phyloP scores from a whole-genome alignment of 2,888 invertebrate species.

The Pheosia tremula region DNA sequence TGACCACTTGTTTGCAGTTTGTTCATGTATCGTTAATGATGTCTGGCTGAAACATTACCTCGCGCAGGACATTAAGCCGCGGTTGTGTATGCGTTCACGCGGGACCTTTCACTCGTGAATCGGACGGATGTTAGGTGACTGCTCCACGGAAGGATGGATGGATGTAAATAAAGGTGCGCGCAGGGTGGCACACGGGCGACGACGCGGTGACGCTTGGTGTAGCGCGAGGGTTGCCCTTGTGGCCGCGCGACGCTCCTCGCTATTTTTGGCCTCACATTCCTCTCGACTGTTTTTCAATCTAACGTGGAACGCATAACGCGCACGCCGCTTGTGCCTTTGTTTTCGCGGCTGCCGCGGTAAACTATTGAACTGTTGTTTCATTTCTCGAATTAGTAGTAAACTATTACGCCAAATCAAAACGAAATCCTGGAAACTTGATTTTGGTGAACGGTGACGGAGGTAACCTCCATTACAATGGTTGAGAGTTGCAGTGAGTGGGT shows the following conservation, averaged over 20 bases:
- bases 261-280: slow-evolving; percentile 83
- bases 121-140: slow-evolving; percentile 55
- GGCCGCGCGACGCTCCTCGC: slow-evolving; percentile 78
- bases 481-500: slow-evolving; percentile 56
- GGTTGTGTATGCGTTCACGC: slow-evolving; percentile 51
- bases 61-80: slow-evolving; percentile 34
- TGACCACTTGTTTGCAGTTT: neutral
- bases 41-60: slow-evolving; percentile 3
- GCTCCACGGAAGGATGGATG: slow-evolving; percentile 69
- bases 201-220: slow-evolving; percentile 48
- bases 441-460: slow-evolving; percentile 38
- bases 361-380: slow-evolving; percentile 45
- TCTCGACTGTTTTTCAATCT: slow-evolving; percentile 82
- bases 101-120: slow-evolving; percentile 65
- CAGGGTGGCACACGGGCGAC: slow-evolving; percentile 37
- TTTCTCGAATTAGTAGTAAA: slow-evolving; percentile 47
- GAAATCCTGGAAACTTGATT: slow-evolving; percentile 26
- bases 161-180: slow-evolving; percentile 77
- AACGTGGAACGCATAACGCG: slow-evolving; percentile 80
- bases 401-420: slow-evolving; percentile 42
- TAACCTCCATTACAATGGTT: slow-evolving; percentile 52
- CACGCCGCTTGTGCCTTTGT: slow-evolving; percentile 76
- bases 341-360: slow-evolving; percentile 57
- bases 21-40: neutral
- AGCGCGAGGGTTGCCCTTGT: slow-evolving; percentile 79